Base-by-base conservation (phyloP, 2,113 vertebrate genomes). In the Ceyx margarethae region DNA sequence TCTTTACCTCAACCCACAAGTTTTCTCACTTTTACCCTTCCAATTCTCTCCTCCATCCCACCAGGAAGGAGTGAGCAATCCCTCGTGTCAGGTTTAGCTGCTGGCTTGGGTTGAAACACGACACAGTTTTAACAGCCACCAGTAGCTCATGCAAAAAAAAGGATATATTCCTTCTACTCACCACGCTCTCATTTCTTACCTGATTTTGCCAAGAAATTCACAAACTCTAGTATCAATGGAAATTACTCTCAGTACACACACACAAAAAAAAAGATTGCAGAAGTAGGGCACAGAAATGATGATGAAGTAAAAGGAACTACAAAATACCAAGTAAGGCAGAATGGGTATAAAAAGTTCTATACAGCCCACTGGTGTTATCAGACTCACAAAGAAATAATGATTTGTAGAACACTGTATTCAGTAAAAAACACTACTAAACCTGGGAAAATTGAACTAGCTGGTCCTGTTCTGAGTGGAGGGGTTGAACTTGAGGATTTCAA, bases 371-470 rank as follows among this genome's bases (percentile, higher is more conserved):
- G 33, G 13, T 13, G 9, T 35, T 31, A 64, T 42, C 11, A 5
- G 10, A 8, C 35, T 60, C 42, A n/a, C 33, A 76, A 68, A 57
- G 15, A 87, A 69, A 40, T 33, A n/a, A 53, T 1, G 2, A 6
- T 22, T 31, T 60, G 8, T 4, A 37, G 28, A 77, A 33, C 28
- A 77, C n/a, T 10, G 6, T 5, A 15, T 61, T 79, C 16, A 40
- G 23, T 51, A 64, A 11, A n/a, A 64, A 87, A 64, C 13, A 43
- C 73, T 54, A 21, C 16, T 19, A 89, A 26, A 9, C 15, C 22
- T 0, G 3, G 16, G 37, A 78, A 45, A 74, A 3, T 33, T 40
- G 40, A 25, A 50, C 6, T 22, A 35, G 13, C 0, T 45, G 33
- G 16, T 33, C 12, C 5, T 58, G n/a, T 23, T 71, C 23, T 58